Conservation (phyloP, 2,113 vertebrate genomes). For the Geothlypis trichas region DNA sequence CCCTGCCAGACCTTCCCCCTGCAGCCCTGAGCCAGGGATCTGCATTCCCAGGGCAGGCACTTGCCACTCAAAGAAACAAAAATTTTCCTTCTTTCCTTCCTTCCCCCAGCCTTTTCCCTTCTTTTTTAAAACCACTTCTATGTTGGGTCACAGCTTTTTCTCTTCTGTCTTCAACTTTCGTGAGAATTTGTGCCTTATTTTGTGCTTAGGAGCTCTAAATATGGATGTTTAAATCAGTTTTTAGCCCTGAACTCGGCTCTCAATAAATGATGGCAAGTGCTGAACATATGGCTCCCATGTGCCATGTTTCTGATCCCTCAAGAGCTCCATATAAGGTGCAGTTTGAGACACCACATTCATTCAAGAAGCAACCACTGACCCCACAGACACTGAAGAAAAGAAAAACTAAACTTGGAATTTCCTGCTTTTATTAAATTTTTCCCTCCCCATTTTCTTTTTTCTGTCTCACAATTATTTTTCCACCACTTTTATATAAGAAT, state of each 20-base stretch:
- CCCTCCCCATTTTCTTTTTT: not conserved
- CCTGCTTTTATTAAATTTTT: not conserved
- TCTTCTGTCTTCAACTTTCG: not conserved
- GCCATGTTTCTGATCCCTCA: not conserved
- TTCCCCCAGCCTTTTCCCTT: not conserved
- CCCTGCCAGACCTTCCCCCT: not conserved
- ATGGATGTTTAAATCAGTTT: slow-evolving; percentile 14
- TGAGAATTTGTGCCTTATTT: slow-evolving; percentile 25
- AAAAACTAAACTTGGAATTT: slow-evolving; percentile 5
- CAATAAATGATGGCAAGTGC: not conserved
- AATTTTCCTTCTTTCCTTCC: not conserved
- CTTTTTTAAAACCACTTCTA: not conserved
- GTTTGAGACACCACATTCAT: not conserved
- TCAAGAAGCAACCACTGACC: slow-evolving; percentile 11
- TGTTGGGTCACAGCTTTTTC: not conserved
- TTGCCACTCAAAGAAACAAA: not conserved
- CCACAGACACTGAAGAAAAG: slow-evolving; percentile 13
- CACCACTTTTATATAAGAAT: not conserved
- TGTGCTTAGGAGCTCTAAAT: slow-evolving; percentile 3
- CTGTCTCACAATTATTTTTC: not conserved
- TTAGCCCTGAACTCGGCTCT: not conserved
- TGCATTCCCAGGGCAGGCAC: not conserved
- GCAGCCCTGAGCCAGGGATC: not conserved
- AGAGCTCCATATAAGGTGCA: slow-evolving; percentile 13
- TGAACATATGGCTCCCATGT: slow-evolving; percentile 38